phyloP scores from a whole-genome alignment of 2,888 invertebrate genomes.

The Leucophenga maculata region DNA sequence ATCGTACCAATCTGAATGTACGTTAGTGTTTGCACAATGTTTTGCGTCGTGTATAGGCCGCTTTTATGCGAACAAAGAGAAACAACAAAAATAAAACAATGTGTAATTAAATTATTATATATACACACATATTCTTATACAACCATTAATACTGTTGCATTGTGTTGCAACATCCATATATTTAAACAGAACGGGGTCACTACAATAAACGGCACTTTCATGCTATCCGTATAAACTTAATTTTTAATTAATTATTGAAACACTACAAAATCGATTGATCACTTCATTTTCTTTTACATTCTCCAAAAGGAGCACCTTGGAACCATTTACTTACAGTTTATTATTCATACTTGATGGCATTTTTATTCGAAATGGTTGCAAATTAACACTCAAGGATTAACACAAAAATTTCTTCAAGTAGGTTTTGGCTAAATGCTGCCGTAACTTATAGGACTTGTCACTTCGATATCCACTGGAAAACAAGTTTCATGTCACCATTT shows the following conservation, averaged over 20 bases:
- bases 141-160: conserved; percentile 44
- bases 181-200: conserved; percentile 42
- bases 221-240: conserved; percentile 39
- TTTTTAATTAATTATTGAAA: conserved; percentile 35
- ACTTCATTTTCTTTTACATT: conserved; percentile 43
- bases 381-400: conserved; percentile 59
- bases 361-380: conserved; percentile 68
- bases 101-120: conserved; percentile 35
- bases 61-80: too few species aligned
- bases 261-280: conserved; percentile 69
- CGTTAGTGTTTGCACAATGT: too few species aligned
- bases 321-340: conserved; percentile 71
- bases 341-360: conserved; percentile 73
- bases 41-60: too few species aligned
- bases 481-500: too few species aligned
- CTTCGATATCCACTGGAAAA: conserved; percentile 1
- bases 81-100: not conserved
- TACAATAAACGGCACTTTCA: conserved; percentile 39
- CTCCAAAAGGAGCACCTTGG: conserved; percentile 35
- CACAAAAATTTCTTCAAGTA: conserved; percentile 38
- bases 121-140: conserved; percentile 50
- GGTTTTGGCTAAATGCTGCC: too few species aligned
- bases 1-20: too few species aligned
- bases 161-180: conserved; percentile 53
- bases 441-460: not conserved